These are phyloP conservation scores for Meda fulgida DNA, from an alignment of 2,797 vertebrate species.

Conservation along the genomic window DNA sequence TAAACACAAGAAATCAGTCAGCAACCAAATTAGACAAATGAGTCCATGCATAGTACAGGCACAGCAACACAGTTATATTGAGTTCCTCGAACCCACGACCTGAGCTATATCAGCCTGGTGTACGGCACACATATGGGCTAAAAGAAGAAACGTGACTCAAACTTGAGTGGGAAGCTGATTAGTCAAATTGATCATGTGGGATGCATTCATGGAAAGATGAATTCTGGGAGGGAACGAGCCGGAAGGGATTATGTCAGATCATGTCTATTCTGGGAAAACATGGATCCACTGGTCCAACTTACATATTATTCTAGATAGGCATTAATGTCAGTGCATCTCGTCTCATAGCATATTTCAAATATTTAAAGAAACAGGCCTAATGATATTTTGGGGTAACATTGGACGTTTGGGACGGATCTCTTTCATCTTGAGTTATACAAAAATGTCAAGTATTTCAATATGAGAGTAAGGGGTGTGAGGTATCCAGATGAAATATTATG, in stretches of 20 bases:
- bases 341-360: no score
- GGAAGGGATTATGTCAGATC: constrained; percentile 18
- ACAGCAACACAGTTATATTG: background rate
- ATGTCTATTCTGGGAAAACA: background rate
- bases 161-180: constrained; percentile 27
- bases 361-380: background rate
- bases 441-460: no score
- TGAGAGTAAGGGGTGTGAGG: no score
- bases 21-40: background rate
- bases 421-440: background rate
- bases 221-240: constrained; percentile 34
- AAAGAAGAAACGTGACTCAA: constrained; percentile 11
- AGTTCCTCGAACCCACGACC: constrained; percentile 1
- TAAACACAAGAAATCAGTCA: background rate
- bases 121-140: background rate
- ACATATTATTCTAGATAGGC: background rate
- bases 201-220: constrained; percentile 10
- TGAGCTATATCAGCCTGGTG: background rate
- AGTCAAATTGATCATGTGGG: constrained; percentile 23
- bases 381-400: background rate
- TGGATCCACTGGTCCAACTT: background rate
- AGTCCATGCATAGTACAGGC: background rate
- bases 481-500: no score
- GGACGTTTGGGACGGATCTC: background rate
- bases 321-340: no score